Base-by-base conservation (phyloP, 2,797 vertebrate genomes). In the Macrochelys suwanniensis region DNA sequence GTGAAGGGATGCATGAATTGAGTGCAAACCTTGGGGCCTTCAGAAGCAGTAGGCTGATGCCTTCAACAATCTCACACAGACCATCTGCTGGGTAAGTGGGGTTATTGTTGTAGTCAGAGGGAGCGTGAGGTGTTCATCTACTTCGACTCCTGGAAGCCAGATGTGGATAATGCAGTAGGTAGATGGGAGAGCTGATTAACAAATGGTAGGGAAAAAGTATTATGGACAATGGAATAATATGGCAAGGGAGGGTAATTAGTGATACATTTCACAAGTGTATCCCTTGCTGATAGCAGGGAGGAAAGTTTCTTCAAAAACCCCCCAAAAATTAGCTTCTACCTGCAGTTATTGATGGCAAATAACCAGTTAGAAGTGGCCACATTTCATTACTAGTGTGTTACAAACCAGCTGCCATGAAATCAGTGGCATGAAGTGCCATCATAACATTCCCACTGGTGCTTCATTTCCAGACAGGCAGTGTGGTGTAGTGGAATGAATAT, bases 361-460 rank as follows among this genome's bases (percentile, higher is more conserved):
- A 57, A 15, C 31, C 1, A 4, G 33, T 51, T 78, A 84, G 33
- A 71, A 78, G 42, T 56, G 82, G 68, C 59, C 57, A 5, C 31
- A 89, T 90, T 84, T 37, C 1, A 0, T 15, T 80, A 7, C 47
- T 89, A 5, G 49, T 50, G 74, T 57, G 21, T 42, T 23, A 84
- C 81, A 89, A 53, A 65, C 26, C 85, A 65, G 5, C 19, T 85
- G 57, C 87, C n/a, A 21, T 51, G 82, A 80, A 74, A 45, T 92
- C 7, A 19, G 0, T 71, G 28, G 9, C 0, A 0, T 0, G 0
- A 26, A 56, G n/a, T n/a, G 25, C 17, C 81, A 19, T 16, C 25
- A 85, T 61, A 47, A 68, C 4, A 6, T 85, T 94, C 11, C 19
- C 11, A 11, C 3, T 0, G 0, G 2, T 23, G 19, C 56, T 28